phyloP scores from a whole-genome alignment of 2,888 invertebrate species.

The Drosophila peninsularis region DNA sequence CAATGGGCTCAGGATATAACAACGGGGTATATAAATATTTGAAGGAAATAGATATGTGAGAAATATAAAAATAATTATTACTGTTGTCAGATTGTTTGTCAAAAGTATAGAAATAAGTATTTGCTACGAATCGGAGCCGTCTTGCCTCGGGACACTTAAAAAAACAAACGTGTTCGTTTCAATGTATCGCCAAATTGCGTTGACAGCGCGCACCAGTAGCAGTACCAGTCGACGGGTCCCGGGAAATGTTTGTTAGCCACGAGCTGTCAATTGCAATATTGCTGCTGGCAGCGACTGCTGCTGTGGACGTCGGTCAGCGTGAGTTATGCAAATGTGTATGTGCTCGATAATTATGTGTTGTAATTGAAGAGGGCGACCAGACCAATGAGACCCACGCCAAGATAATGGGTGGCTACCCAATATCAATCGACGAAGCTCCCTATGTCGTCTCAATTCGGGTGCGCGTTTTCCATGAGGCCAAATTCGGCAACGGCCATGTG shows the following conservation, averaged over 20 bases:
- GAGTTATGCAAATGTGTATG: neutral
- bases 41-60: too few relatives aligned
- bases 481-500: conserved; percentile 51
- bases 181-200: conserved; percentile 19
- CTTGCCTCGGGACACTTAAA: neutral
- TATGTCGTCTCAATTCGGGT: conserved; percentile 58
- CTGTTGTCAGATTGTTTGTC: too few relatives aligned
- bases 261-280: conserved; percentile 5
- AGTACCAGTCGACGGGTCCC: neutral
- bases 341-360: neutral
- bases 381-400: conserved; percentile 35
- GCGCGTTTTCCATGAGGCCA: conserved; percentile 30
- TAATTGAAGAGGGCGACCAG: conserved; percentile 8
- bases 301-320: neutral
- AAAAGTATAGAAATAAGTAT: neutral
- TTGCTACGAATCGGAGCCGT: neutral
- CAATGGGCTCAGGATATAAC: too few relatives aligned
- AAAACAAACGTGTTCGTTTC: neutral
- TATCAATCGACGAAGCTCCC: conserved; percentile 39
- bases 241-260: conserved; percentile 20
- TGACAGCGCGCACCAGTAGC: too few relatives aligned
- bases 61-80: too few relatives aligned
- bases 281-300: neutral
- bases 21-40: too few relatives aligned
- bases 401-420: conserved; percentile 50